Conservation (phyloP, 2,888 invertebrate species). For the Phaedon cochleariae region DNA sequence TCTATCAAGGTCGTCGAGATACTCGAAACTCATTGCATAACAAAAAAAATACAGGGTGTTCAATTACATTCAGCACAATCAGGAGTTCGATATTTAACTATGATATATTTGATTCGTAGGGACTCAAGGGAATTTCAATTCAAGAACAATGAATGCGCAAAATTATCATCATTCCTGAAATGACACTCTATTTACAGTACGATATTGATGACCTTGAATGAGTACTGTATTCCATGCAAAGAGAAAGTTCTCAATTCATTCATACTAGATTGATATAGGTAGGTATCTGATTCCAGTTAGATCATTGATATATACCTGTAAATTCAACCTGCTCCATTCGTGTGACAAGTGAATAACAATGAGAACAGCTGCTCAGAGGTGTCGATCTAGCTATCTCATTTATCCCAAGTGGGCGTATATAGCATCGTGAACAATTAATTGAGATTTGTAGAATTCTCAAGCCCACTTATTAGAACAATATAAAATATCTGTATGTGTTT, state of each 20-base stretch:
- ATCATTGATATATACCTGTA: background rate
- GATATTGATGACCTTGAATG: background rate
- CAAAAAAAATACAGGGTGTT: background rate
- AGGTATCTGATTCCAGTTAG: background rate
- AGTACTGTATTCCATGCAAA: background rate
- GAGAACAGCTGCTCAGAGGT: constrained; percentile 3
- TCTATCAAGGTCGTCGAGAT: background rate
- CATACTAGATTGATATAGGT: background rate
- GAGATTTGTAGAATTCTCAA: constrained; percentile 31
- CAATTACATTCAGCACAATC: too few species aligned
- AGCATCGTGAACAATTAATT: constrained; percentile 24
- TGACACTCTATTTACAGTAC: background rate
- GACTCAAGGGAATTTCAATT: too few species aligned
- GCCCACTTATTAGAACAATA: constrained; percentile 27
- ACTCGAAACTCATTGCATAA: too few species aligned
- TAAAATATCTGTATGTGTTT: constrained; percentile 24
- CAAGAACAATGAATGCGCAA: background rate
- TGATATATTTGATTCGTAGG: too few species aligned
- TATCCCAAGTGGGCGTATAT: constrained; percentile 28
- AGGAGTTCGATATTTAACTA: too few species aligned
- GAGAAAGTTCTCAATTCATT: too few species aligned
- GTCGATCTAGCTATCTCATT: constrained; percentile 18
- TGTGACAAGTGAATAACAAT: constrained; percentile 6
- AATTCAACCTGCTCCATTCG: background rate
- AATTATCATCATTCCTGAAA: background rate